Base-by-base conservation (phyloP, 2,888 invertebrate genomes). In the Limnephilus rhombicus region DNA sequence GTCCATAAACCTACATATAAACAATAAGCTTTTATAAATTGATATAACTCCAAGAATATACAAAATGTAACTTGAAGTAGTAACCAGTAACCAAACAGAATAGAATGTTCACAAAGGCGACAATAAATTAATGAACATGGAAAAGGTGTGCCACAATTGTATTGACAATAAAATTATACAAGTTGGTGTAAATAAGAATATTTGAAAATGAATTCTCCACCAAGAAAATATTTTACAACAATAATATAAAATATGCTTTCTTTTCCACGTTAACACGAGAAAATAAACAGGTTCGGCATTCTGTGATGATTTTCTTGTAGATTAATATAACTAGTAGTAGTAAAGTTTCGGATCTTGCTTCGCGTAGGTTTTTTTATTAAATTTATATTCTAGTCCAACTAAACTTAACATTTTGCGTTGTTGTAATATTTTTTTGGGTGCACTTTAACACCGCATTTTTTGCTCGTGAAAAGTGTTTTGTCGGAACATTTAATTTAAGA, bases 341-440 rank as follows among this genome's bases (percentile, higher is more conserved):
- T n/a, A 5, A n/a, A 68, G 68, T 68, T 68, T 68, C 24, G 24
- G 34, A 83, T 37, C 37, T 83, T 37, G 37, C 18, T 83, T 24
- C 12, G 37, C 83, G 83, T 83, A 83, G 83, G 37, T 37, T 83
- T 83, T 83, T 68, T 12, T 83, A 83, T 83, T 34, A 37, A 34
- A 83, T 83, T 83, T 83, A 83, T 83, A n/a, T 83, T 83, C 83
- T 83, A n/a, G 83, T 83, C 83, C 83, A 83, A 83, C 37, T 83
- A 37, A 83, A 83, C 83, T 83, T 83, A 83, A 24, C 37, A 37
- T 34, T 41, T 24, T 37, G 15, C 37, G 37, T 24, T 37, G 34
- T 83, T 68, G 24, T 68, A 5, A 68, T 68, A n/a, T 68, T 68
- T 68, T 68, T 68, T 68, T 37, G 18, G 7, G 5, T 68, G 83